Base-by-base conservation (phyloP, 2,797 vertebrate species). In the Cirrhinus molitorella region DNA sequence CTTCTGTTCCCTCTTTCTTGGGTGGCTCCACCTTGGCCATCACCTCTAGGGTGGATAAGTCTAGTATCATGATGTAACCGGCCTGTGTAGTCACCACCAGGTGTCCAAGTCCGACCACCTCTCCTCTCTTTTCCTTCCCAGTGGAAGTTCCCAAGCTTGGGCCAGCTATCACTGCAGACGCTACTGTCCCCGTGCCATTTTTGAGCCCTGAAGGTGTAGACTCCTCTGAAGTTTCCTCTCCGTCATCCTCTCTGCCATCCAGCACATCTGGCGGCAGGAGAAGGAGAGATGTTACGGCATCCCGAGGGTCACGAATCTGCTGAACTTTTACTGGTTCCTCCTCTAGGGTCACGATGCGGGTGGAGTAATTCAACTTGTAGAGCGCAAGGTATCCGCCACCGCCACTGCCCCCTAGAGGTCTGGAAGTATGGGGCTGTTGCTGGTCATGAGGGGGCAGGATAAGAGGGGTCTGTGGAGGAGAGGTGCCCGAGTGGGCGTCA, bases 351-450 rank as follows among this genome's bases (percentile, higher is more conserved):
- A 99, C 98, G 81, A 99, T 97, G 76, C 97, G 96, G 53, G 97
- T 99, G 85, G 97, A 96, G 93, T 99, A 99, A 94, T 99, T 99
- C 88, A 99, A 96, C 89, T 98, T 99, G 92, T 98, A 99, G 91
- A 99, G 97, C 11, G 97, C 95, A 85, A 99, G 94, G 89, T 99
- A 99, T 78, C 98, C 97, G 47, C 98, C 98, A 74, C 98, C 97
- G 82, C 94, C 92, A 57, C 91, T 95, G 91, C 91, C 95, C 90
- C 87, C 95, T 86, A 1, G 94, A 88, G 94, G 93, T 93, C 89
- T 89, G 80, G 88, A 88, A 72, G 90, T 89, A 84, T 90, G 91
- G 43, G 86, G 88, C 63, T 88, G 89, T 25, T 93, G 91, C 83
- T 92, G 91, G 83, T 95, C 93, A 43, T 86, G 88, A 6, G 94